A percentile compares a stretch with the other conserved stretches of the same genome.
phyloP scores from a whole-genome alignment of 2,888 invertebrate species.

The Volucella inanis region DNA sequence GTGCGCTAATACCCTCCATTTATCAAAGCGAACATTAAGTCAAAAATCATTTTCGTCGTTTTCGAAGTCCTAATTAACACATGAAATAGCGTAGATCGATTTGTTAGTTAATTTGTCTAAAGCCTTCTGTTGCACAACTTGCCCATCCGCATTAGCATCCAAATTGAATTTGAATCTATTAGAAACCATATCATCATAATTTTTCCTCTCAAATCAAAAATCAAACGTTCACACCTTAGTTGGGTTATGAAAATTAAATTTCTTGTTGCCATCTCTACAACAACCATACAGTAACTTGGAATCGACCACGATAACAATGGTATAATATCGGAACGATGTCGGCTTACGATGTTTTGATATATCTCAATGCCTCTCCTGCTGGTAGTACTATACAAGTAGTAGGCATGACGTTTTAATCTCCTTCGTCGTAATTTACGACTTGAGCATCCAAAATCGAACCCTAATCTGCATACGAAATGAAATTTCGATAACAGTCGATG shows the following conservation, averaged over 20 bases:
- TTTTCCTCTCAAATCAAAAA: constrained; percentile 13
- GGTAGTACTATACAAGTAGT: background rate
- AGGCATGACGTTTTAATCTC: constrained; percentile 27
- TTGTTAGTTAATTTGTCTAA: background rate
- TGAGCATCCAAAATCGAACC: constrained; percentile 5
- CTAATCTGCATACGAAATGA: constrained; percentile 36
- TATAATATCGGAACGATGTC: background rate
- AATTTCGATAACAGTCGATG: background rate
- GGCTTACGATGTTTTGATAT: constrained; percentile 6
- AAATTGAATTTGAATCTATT: constrained; percentile 10
- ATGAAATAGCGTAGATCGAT: background rate
- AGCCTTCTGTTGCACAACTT: background rate
- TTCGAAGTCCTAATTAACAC: constrained; percentile 22
- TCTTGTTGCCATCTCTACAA: background rate
- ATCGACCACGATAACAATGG: no score
- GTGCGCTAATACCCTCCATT: constrained; percentile 3
- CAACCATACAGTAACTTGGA: background rate
- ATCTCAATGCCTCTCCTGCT: background rate
- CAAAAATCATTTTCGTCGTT: background rate
- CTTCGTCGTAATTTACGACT: constrained; percentile 46
- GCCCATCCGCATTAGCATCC: constrained; percentile 15
- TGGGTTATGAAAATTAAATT: constrained; percentile 19
- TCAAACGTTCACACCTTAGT: constrained; percentile 9
- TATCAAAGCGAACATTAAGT: constrained; percentile 4
- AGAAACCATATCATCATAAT: constrained; percentile 6